Evolutionary conservation across 2,888 invertebrate genomes (phyloP), one percentile per base, ranked within the genome.

Genomic region (Tholera decimalis): DNA sequence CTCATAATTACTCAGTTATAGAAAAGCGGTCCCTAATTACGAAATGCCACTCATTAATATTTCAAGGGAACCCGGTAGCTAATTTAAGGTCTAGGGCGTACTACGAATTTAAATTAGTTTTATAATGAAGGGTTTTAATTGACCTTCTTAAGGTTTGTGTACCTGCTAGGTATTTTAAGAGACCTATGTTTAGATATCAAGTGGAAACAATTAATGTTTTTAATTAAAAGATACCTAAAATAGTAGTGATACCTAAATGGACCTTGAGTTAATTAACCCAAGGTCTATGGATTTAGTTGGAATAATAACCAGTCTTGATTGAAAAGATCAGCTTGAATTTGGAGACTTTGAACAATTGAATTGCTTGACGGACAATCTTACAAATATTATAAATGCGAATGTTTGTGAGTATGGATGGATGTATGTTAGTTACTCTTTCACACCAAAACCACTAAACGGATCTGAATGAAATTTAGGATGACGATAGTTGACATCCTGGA

Each of bases 11-110:
- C 50, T 59, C 57, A 64, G 59, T 67, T 59, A 46, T 41, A 56
- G 39, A 41, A 66, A 62, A n/a, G 22, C 46, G 49, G 26, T 28
- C 43, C 11, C 26, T 63, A 61, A 71, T 68, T 71, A 68, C 30
- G 35, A 20, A 59, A 68, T 63, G 33, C 33, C 65, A 51, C 53
- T 80, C 71, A 71, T 81, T 66, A 53, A 71, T 66, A 63, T 66
- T 71, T 60, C 35, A 68, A 59, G 46, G 22, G 44, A 44, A 53
- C 24, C 30, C 18, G 50, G 41, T 9, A 66, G 58, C 50, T 47
- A 64, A 65, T 67, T 73, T 22, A 37, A 50, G 50, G 54, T 55
- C 49, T 59, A 35, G 30, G 33, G 64, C 39, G 44, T 72, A 56
- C 64, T 63, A 33, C 8, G 44, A 67, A 72, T 67, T 67, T 61